phyloP scores from a whole-genome alignment of 2,113 vertebrate species.

The Corapipo altera region DNA sequence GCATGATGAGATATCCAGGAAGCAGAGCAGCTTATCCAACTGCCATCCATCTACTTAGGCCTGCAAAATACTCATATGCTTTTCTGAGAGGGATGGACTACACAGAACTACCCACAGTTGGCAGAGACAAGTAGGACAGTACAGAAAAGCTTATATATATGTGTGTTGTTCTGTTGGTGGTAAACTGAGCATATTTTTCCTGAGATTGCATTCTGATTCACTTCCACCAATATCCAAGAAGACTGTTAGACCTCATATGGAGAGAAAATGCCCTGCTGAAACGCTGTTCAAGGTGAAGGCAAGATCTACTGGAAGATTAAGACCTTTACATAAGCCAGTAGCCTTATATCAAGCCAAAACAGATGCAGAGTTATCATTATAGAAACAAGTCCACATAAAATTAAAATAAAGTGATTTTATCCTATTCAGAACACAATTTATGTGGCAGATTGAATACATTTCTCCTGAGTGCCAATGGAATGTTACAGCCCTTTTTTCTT shows the following conservation, averaged over 20 bases:
- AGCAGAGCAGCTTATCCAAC: background rate
- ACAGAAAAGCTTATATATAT: background rate
- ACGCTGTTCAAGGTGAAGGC: background rate
- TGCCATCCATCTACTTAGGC: background rate
- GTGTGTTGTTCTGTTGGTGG: background rate
- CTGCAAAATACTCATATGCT: background rate
- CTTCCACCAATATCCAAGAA: background rate
- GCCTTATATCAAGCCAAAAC: background rate
- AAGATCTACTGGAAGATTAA: background rate
- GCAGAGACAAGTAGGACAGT: background rate
- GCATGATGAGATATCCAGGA: background rate
- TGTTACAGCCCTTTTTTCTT: background rate
- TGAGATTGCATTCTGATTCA: background rate
- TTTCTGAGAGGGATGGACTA: background rate
- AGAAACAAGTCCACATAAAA: background rate
- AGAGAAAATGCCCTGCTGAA: background rate
- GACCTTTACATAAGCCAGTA: background rate
- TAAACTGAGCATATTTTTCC: background rate
- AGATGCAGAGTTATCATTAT: background rate
- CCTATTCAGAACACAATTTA: background rate
- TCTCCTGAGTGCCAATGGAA: background rate
- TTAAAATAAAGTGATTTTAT: background rate
- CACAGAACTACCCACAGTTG: background rate
- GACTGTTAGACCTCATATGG: background rate
- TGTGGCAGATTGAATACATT: background rate